A percentile compares a stretch with the other conserved stretches of the same genome.
Conservation (phyloP, 2,888 invertebrate species). For the Pimpla rufipes region DNA sequence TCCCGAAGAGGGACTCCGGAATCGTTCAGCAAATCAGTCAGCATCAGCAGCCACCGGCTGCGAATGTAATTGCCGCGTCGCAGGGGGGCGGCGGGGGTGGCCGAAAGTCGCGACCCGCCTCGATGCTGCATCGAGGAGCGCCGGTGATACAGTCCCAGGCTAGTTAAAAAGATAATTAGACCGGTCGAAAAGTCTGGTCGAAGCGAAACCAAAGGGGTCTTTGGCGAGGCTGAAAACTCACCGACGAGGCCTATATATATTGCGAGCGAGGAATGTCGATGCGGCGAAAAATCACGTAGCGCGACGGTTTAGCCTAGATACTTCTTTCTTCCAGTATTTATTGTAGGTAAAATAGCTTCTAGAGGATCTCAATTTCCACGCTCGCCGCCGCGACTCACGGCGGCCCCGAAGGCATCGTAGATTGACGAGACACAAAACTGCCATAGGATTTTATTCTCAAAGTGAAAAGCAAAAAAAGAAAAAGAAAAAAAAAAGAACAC, state of each 20-base stretch:
- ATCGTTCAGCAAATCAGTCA: conserved; percentile 81
- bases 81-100: conserved; percentile 73
- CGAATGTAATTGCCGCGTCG: conserved; percentile 70
- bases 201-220: conserved; percentile 66
- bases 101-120: conserved; percentile 86
- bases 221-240: conserved; percentile 69
- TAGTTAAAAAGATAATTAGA: conserved; percentile 84
- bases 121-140: conserved; percentile 86
- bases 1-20: conserved; percentile 82
- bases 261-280: conserved; percentile 65
- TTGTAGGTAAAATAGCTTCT: conserved; percentile 72
- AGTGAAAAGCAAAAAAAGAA: conserved; percentile 33
- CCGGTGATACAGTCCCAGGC: conserved; percentile 88
- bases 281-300: conserved; percentile 62
- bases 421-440: conserved; percentile 76
- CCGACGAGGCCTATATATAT: conserved; percentile 75
- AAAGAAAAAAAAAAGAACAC: background rate
- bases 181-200: conserved; percentile 36
- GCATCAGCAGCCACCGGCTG: conserved; percentile 73
- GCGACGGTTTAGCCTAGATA: conserved; percentile 73
- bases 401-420: conserved; percentile 28
- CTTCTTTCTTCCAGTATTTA: conserved; percentile 83
- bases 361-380: conserved; percentile 59
- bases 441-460: conserved; percentile 77
- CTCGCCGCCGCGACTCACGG: conserved; percentile 37